These are phyloP conservation scores for Falco rusticolus DNA, from an alignment of 2,797 vertebrate species.

Conservation along the genomic window DNA sequence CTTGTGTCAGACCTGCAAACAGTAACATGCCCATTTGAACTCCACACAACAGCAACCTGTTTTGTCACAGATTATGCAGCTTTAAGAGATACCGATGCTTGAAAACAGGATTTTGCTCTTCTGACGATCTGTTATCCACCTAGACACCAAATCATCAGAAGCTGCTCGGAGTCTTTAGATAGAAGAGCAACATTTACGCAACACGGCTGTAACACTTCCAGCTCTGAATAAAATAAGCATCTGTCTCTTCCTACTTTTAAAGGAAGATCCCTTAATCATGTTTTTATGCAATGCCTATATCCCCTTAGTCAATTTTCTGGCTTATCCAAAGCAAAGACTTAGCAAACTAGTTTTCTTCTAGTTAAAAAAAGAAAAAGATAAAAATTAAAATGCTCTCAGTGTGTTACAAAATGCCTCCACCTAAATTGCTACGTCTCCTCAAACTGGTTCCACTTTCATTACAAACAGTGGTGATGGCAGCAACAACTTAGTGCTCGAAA, in stretches of 20 bases:
- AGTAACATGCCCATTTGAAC: background rate
- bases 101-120: background rate
- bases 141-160: background rate
- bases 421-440: background rate
- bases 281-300: background rate
- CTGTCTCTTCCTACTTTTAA: background rate
- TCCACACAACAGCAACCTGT: background rate
- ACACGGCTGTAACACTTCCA: background rate
- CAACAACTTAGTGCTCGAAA: conserved; percentile 5
- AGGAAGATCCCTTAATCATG: background rate
- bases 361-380: conserved; percentile 20
- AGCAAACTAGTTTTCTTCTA: conserved; percentile 49
- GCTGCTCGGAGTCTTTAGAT: background rate
- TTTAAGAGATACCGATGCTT: background rate
- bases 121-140: background rate
- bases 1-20: background rate
- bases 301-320: background rate
- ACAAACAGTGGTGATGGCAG: background rate
- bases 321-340: conserved; percentile 78
- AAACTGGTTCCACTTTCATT: background rate
- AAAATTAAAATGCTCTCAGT: conserved; percentile 7
- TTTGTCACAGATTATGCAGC: conserved; percentile 1
- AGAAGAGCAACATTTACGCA: background rate
- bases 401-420: background rate
- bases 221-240: background rate